A percentile compares a stretch with the other conserved stretches of the same genome.
Conservation (phyloP, 2,888 invertebrate genomes). For the Agonum fuliginosum region DNA sequence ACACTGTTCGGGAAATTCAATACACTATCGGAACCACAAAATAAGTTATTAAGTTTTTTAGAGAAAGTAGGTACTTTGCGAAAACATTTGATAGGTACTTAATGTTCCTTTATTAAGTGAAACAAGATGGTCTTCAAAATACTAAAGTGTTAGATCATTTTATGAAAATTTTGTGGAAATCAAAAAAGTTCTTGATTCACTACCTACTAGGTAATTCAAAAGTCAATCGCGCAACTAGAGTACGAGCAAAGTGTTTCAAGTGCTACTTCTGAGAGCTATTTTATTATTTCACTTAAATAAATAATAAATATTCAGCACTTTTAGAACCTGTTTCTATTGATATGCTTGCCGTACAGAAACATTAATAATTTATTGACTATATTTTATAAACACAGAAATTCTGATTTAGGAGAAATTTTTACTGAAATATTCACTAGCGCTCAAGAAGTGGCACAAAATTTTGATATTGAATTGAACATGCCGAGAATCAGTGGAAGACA, state of each 20-base stretch:
- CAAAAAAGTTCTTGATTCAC: constrained; percentile 12
- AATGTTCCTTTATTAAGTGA: constrained; percentile 2
- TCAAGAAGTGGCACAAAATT: not conserved
- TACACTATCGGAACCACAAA: not conserved
- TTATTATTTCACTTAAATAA: not conserved
- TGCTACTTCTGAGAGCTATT: not conserved
- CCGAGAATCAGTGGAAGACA: not conserved
- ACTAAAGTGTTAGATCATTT: constrained; percentile 21
- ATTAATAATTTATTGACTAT: not conserved
- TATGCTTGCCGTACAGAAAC: not conserved
- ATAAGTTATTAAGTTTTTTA: not conserved
- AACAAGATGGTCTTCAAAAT: too few relatives aligned
- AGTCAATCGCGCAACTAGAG: not conserved
- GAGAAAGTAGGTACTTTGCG: too few relatives aligned
- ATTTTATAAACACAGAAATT: not conserved
- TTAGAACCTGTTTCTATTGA: not conserved
- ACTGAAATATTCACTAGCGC: not conserved
- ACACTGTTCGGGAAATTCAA: constrained; percentile 27
- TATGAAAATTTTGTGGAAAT: constrained; percentile 23
- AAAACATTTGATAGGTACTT: too few relatives aligned
- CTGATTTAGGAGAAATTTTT: not conserved
- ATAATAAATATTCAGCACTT: not conserved
- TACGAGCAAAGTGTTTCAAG: not conserved
- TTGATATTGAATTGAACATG: not conserved
- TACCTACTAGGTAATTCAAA: not conserved